These are phyloP conservation scores for Shargacucullia verbasci DNA, from an alignment of 2,888 invertebrate species.

Conservation along the genomic window DNA sequence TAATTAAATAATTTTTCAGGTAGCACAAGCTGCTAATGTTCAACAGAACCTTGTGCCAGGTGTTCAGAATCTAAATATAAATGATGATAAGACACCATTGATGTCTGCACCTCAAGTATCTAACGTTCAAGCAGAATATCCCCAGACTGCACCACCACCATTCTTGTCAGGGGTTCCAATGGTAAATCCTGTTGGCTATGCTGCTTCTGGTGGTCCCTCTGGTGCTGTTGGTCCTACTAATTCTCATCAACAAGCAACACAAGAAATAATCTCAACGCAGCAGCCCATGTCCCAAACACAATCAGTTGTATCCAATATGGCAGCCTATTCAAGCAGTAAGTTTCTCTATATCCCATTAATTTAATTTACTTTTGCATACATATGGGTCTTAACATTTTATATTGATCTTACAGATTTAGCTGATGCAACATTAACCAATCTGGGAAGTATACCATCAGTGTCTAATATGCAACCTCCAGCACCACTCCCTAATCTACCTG, in stretches of 20 bases:
- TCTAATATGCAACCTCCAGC: conserved; percentile 87
- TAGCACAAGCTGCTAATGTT: conserved; percentile 59
- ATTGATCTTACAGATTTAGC: conserved; percentile 78
- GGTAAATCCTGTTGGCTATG: conserved; percentile 80
- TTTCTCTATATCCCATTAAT: conserved; percentile 38
- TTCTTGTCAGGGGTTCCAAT: conserved; percentile 87
- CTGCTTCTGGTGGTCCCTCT: conserved; percentile 48
- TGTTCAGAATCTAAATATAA: conserved; percentile 72
- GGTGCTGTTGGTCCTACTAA: conserved; percentile 21
- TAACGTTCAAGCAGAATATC: conserved; percentile 58
- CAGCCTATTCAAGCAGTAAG: conserved; percentile 86
- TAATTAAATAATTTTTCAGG: conserved; percentile 61
- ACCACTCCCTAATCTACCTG: conserved; percentile 85
- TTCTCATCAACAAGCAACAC: conserved; percentile 35
- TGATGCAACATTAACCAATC: conserved; percentile 83
- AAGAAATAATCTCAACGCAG: conserved; percentile 57
- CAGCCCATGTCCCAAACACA: conserved; percentile 73
- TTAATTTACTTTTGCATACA: background rate
- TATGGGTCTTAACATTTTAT: conserved; percentile 1
- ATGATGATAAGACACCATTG: conserved; percentile 73
- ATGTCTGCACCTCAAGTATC: conserved; percentile 63
- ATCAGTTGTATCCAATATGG: conserved; percentile 83
- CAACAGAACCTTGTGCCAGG: conserved; percentile 68
- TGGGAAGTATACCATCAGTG: conserved; percentile 85
- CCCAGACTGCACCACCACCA: conserved; percentile 76